Conservation (phyloP, 2,113 vertebrate species). For the Lipophrys pholis region DNA sequence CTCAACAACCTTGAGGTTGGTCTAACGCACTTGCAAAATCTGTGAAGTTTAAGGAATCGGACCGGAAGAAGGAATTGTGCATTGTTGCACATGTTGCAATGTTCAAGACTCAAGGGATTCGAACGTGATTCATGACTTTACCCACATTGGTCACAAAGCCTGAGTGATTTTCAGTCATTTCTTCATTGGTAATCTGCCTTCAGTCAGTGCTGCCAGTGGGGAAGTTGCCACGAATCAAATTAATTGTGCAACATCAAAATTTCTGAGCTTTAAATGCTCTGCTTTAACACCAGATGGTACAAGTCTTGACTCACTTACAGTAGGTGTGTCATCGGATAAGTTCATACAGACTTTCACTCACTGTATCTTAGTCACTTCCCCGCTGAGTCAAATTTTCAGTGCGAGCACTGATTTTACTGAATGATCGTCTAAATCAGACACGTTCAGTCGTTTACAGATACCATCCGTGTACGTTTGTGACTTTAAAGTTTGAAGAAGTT, state of each 20-base stretch:
- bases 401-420: conserved; percentile 16
- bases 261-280: background rate
- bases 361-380: conserved; percentile 57
- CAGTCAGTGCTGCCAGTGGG: background rate
- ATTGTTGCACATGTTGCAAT: background rate
- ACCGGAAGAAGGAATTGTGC: background rate
- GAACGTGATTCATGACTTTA: conserved; percentile 9
- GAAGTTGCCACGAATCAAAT: conserved; percentile 20
- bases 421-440: conserved; percentile 1
- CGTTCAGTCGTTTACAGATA: too few relatives aligned
- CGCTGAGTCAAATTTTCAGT: conserved; percentile 12
- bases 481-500: too few relatives aligned
- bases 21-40: conserved; percentile 9
- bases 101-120: background rate
- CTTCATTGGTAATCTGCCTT: background rate
- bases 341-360: conserved; percentile 55
- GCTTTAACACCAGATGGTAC: background rate
- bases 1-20: conserved; percentile 95
- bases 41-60: background rate
- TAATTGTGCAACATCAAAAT: conserved; percentile 61
- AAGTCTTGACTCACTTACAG: conserved; percentile 13
- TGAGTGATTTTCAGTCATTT: background rate
- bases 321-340: conserved; percentile 37
- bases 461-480: too few relatives aligned
- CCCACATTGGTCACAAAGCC: background rate